Conservation (phyloP, 53 echinoderm and acorn worm genomes). For the Astropecten irregularis region DNA sequence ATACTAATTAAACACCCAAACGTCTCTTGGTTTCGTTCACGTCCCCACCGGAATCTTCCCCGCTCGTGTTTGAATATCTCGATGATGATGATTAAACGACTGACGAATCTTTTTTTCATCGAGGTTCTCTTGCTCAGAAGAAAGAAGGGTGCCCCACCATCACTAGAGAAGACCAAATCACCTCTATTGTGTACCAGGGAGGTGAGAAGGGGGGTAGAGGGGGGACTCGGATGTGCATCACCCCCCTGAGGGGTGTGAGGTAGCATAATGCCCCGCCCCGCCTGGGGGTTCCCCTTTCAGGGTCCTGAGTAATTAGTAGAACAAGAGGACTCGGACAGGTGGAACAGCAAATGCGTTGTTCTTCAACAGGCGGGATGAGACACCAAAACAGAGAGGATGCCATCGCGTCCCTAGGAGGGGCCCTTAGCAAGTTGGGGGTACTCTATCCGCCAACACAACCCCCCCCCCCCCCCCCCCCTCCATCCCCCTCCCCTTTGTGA, state of each 20-base stretch:
- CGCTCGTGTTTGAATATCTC: too few species aligned
- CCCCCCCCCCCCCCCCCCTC: background rate
- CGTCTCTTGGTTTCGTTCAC: background rate
- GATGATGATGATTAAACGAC: conserved; percentile 39
- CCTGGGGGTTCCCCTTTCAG: conserved; percentile 28
- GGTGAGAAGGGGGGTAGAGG: too few species aligned
- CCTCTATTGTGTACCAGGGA: conserved; percentile 45
- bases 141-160: too few species aligned
- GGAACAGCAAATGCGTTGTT: conserved; percentile 30
- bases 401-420: conserved; percentile 30
- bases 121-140: too few species aligned
- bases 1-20: conserved; percentile 49
- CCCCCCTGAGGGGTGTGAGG: background rate
- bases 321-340: conserved; percentile 40
- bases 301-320: conserved; percentile 54
- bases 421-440: background rate
- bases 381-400: too few species aligned
- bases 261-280: conserved; percentile 15
- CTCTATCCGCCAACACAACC: background rate
- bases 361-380: conserved; percentile 9
- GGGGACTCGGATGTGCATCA: background rate
- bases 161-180: too few species aligned
- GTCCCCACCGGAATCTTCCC: background rate
- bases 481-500: background rate
- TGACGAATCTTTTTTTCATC: background rate